Evolutionary conservation across 1,140 invertebrate genomes (phyloP).

Genomic region (Yoshiicerus persimilis): DNA sequence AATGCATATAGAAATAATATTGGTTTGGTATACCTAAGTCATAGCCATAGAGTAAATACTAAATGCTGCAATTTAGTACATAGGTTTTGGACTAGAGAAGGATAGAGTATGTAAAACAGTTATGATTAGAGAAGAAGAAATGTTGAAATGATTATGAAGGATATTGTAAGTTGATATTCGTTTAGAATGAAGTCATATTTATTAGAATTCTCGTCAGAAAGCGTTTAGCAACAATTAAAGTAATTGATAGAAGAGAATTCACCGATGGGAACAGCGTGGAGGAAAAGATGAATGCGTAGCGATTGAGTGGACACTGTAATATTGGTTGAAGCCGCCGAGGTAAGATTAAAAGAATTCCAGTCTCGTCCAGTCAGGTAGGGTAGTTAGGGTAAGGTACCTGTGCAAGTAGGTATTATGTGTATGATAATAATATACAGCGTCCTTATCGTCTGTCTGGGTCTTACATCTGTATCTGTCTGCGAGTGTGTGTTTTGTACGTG

Average conservation of each 20-base stretch:
- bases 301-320: neutral
- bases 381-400: neutral
- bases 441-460: too few relatives aligned
- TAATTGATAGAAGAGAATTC: neutral
- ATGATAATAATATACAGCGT: neutral
- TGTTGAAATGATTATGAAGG: neutral
- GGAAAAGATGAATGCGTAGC: neutral
- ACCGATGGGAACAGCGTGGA: neutral
- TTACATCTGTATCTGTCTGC: too few relatives aligned
- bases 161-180: neutral
- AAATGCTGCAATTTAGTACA: too few relatives aligned
- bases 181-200: neutral
- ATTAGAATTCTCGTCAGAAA: neutral
- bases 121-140: neutral
- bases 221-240: neutral
- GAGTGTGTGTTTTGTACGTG: too few relatives aligned
- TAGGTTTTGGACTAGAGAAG: too few relatives aligned
- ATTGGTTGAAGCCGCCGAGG: neutral
- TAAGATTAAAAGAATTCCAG: neutral
- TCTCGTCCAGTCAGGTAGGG: neutral
- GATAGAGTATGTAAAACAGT: neutral
- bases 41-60: neutral
- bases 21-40: too few relatives aligned
- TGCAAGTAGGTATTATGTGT: too few relatives aligned
- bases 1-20: neutral